Evolutionary conservation across 2,113 vertebrate species (phyloP).

Genomic region (Lonchura striata): DNA sequence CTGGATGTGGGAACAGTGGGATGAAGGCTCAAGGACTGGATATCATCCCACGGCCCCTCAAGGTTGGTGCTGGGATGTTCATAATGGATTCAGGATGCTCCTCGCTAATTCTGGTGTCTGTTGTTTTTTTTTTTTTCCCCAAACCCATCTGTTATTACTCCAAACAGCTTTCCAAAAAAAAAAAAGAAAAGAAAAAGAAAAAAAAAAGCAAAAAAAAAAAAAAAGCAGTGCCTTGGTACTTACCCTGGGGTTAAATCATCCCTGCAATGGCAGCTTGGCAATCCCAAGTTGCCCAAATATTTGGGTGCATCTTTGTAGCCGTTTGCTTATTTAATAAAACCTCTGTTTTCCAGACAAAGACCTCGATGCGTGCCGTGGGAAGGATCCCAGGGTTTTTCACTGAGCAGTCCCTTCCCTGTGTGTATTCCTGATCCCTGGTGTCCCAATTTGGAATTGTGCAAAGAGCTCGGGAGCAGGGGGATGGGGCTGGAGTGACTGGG

Average conservation of each 20-base stretch:
- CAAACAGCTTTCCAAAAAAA: not conserved
- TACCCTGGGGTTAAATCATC: not conserved
- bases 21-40: not conserved
- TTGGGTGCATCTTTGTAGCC: not conserved
- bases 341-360: not conserved
- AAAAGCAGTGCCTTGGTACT: not conserved
- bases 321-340: constrained; percentile 34
- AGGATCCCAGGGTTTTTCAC: not conserved
- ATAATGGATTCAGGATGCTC: not conserved
- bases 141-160: not conserved
- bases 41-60: not conserved
- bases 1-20: not conserved
- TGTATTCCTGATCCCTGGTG: not conserved
- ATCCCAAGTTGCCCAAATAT: not conserved
- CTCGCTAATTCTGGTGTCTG: not conserved
- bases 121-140: too few relatives aligned
- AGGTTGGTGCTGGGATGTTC: not conserved
- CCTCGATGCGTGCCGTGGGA: fast-evolving
- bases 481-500: not conserved
- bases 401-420: fast-evolving
- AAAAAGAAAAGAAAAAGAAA: too few relatives aligned
- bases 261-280: not conserved
- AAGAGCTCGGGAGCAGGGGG: not conserved
- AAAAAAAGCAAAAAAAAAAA: not conserved
- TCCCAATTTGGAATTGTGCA: not conserved